Evolutionary conservation across 2,113 vertebrate species (phyloP), one percentile per base, ranked within the genome.

Genomic region (Gymnocephalus cernua): DNA sequence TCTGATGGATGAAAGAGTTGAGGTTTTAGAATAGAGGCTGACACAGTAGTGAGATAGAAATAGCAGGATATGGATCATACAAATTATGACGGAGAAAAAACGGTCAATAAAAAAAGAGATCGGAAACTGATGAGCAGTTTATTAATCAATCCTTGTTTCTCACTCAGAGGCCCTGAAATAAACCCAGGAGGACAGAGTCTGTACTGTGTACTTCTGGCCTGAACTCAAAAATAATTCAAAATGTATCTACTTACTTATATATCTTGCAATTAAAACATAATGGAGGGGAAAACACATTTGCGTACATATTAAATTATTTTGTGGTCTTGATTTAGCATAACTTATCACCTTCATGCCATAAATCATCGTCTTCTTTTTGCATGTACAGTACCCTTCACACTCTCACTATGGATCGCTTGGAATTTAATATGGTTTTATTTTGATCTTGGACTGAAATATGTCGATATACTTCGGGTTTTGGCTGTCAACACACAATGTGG

Each of bases 1-100:
- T 79, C 58, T 61, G 51, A 77, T n/a, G 64, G 68, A 83, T 65
- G 56, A 45, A 38, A 74, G 78, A 77, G 59, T n/a, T n/a, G 7
- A 57, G 8, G 16, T 59, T 79, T 80, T 18, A 80, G 29, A 62
- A 38, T 53, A 75, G 32, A 57, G 62, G 66, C 18, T 44, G 65
- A 63, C n/a, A 65, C 38, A 65, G 38, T 9, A 54, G 25, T 57
- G 57, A 74, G 64, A 53, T 53, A 21, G n/a, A 77, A 80, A 65
- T 25, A 68, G 38, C 48, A 41, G 45, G 57, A 80, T 51, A 45
- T n/a, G 21, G 48, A 83, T n/a, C n/a, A n/a, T n/a, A n/a, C 63
- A 35, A 19, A 75, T 74, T 74, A 35, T 59, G 35, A 64, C 0
- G n/a, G 14, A 12, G 3, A 25, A 67, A 41, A 44, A 32, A 15